Evolutionary conservation across 2,888 invertebrate genomes (phyloP).

Genomic region (Yponomeuta plumbellus): DNA sequence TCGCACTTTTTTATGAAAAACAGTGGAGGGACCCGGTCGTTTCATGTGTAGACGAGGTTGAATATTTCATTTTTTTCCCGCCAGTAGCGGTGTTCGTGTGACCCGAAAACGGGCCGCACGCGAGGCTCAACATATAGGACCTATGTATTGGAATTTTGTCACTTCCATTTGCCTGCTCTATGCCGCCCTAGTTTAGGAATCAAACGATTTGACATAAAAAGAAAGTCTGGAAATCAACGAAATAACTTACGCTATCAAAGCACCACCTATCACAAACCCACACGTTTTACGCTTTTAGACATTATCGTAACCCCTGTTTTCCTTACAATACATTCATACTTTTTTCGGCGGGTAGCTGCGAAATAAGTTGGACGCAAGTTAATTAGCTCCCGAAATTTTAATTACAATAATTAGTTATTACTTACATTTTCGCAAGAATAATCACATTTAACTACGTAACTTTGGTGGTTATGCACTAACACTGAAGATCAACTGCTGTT

Average conservation of each 20-base stretch:
- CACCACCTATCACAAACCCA: background rate
- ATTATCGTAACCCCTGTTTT: no score
- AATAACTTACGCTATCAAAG: background rate
- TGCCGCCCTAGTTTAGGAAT: background rate
- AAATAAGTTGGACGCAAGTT: no score
- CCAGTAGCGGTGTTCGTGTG: constrained; percentile 48
- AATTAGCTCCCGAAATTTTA: no score
- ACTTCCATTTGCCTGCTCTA: constrained; percentile 30
- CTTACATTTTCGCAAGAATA: no score
- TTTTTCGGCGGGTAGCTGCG: no score
- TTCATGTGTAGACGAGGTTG: constrained; percentile 23
- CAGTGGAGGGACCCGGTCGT: background rate
- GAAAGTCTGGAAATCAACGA: no score
- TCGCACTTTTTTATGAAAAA: background rate
- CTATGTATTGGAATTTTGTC: constrained; percentile 48
- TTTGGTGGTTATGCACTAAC: no score
- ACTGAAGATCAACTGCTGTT: no score
- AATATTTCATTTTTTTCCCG: constrained; percentile 51
- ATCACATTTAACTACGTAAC: no score
- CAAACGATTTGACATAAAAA: background rate
- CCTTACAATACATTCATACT: no score
- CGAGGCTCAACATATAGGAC: constrained; percentile 30
- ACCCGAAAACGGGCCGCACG: constrained; percentile 61
- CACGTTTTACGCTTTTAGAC: no score
- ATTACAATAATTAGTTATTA: no score